Evolutionary conservation across 2,888 invertebrate genomes (phyloP), one percentile per base, ranked within the genome.

Genomic region (Brachyopa scutellaris): DNA sequence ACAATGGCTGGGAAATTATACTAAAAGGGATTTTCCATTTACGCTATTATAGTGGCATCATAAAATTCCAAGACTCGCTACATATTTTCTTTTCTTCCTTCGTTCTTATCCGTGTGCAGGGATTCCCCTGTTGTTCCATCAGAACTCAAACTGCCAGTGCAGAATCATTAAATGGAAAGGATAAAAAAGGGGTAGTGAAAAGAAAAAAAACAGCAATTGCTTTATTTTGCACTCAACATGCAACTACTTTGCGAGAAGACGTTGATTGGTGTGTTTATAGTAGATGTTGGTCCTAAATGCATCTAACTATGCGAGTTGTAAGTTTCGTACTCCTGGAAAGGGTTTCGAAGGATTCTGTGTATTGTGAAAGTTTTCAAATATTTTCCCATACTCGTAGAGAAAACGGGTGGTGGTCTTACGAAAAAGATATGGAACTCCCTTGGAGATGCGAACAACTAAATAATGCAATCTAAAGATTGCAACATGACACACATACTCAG

Each of bases 181-280:
- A 42, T 15, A 23, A 8, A 8, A n/a, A n/a, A n/a, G n/a, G n/a
- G n/a, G n/a, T n/a, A n/a, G n/a, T n/a, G n/a, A n/a, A n/a, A n/a
- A 31, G 15, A 29, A 29, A 33, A 6, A 21, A 45, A 55, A 33
- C 6, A 23, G 74, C 59, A 76, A 66, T 76, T 66, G 82, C 82
- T 76, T 82, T 82, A 82, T 76, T 70, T 70, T 76, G 59, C 69
- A 59, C 82, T 70, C 69, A 66, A 61, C 59, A 59, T 76, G 53
- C 76, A 74, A 64, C 64, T 76, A 66, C 82, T 76, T 76, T 82
- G 64, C 45, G 42, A 74, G 49, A 57, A 74, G 67, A 80, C 80
- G 80, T 82, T 82, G 76, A 76, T 82, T 82, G 82, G 82, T 76
- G 70, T 82, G 64, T 70, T 82, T 76, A 82, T 76, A 53, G 64